Conservation (phyloP, 2,888 invertebrate genomes). For the Orgyia antiqua region DNA sequence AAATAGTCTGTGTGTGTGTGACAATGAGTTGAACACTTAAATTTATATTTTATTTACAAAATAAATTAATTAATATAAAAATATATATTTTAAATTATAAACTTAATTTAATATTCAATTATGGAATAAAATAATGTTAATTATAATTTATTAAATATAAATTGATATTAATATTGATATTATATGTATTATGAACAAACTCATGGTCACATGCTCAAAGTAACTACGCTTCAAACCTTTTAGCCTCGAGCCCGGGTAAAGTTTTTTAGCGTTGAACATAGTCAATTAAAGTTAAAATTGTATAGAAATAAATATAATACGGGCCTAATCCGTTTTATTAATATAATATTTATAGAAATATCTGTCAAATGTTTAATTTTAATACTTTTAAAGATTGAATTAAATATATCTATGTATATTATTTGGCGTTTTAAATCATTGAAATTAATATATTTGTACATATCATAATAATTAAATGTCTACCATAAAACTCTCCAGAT, state of each 20-base stretch:
- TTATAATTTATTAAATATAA: background rate
- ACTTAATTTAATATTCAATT: background rate
- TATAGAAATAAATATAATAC: constrained; percentile 15
- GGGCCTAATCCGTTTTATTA: constrained; percentile 43
- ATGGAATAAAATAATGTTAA: background rate
- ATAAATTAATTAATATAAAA: background rate
- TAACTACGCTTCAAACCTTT: constrained; percentile 63
- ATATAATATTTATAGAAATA: constrained; percentile 12
- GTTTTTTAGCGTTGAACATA: constrained; percentile 62
- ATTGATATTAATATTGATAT: background rate
- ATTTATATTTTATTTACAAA: background rate
- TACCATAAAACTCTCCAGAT: background rate
- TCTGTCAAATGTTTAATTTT: background rate
- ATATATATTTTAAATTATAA: background rate
- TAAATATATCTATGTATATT: too few species aligned
- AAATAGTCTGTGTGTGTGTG: constrained; percentile 23
- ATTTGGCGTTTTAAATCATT: too few species aligned
- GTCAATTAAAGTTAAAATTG: constrained; percentile 49
- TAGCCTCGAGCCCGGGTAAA: constrained; percentile 72
- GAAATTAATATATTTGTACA: constrained; percentile 11
- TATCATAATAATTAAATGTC: constrained; percentile 13
- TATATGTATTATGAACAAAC: constrained; percentile 7
- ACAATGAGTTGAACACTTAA: constrained; percentile 28
- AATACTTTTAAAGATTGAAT: too few species aligned
- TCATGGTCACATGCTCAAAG: constrained; percentile 34